phyloP scores from a whole-genome alignment of 2,113 vertebrate species.

The Rhombomys opimus region DNA sequence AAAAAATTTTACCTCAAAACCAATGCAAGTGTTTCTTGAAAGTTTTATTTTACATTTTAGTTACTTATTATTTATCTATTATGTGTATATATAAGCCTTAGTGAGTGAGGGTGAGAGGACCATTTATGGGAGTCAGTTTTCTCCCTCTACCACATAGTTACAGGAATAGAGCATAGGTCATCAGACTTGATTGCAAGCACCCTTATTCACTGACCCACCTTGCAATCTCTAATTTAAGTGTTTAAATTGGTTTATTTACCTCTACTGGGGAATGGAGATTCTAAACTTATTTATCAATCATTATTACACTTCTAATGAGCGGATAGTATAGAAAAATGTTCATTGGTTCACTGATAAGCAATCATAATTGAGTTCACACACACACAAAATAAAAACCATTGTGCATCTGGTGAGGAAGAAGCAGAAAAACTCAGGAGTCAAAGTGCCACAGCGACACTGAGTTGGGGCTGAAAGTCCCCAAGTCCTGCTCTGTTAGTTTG shows the following conservation, averaged over 20 bases:
- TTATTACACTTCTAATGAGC: background rate
- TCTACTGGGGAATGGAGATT: background rate
- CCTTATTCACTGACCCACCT: background rate
- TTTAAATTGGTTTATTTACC: background rate
- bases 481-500: background rate
- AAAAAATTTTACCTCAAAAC: constrained; percentile 7
- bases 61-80: background rate
- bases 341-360: background rate
- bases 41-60: background rate
- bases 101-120: background rate
- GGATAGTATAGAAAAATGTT: background rate
- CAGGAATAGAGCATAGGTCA: background rate
- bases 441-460: background rate
- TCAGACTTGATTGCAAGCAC: background rate
- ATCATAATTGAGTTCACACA: background rate
- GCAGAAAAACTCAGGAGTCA: background rate
- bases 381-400: background rate
- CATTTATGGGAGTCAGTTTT: background rate
- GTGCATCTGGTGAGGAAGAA: background rate
- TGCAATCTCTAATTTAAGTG: background rate
- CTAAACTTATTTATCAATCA: background rate
- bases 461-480: background rate
- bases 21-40: background rate
- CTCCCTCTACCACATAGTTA: background rate
- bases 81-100: background rate